Conservation (phyloP, 1,140 invertebrate species). For the Drosophila miranda region DNA sequence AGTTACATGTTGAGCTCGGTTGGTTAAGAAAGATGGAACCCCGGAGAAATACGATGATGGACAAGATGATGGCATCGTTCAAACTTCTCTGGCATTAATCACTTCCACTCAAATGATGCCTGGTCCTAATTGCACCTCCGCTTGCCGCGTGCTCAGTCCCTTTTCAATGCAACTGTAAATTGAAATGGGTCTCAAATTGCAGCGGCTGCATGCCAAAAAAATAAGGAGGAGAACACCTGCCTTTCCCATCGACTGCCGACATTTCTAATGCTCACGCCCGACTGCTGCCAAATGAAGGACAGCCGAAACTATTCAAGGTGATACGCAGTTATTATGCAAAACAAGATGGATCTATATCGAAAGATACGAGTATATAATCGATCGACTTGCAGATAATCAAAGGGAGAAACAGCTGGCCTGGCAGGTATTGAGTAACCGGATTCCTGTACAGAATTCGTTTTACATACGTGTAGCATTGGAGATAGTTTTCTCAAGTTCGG, state of each 20-base stretch:
- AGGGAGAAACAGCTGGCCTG: neutral
- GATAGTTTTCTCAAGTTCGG: too few species aligned
- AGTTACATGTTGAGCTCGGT: conserved; percentile 30
- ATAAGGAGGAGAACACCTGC: conserved; percentile 47
- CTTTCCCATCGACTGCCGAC: conserved; percentile 9
- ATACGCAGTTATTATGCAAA: conserved; percentile 17
- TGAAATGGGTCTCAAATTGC: conserved; percentile 63
- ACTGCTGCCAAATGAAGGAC: conserved; percentile 37
- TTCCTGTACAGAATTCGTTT: too few species aligned
- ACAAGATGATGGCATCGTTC: neutral
- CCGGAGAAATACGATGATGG: neutral
- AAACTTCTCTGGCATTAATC: conserved; percentile 48
- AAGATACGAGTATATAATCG: neutral
- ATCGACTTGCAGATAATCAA: neutral
- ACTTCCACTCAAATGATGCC: conserved; percentile 54
- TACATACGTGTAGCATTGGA: too few species aligned
- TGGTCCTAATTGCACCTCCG: conserved; percentile 55
- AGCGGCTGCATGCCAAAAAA: conserved; percentile 52
- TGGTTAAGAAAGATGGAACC: neutral
- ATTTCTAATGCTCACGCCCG: conserved; percentile 28
- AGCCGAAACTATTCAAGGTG: neutral
- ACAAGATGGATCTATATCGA: neutral
- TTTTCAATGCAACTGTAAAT: conserved; percentile 58
- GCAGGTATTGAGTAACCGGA: too few species aligned
- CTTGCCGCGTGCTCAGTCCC: conserved; percentile 37